phyloP scores from a whole-genome alignment of 1,140 invertebrate species.

The Drosophila bifasciata region DNA sequence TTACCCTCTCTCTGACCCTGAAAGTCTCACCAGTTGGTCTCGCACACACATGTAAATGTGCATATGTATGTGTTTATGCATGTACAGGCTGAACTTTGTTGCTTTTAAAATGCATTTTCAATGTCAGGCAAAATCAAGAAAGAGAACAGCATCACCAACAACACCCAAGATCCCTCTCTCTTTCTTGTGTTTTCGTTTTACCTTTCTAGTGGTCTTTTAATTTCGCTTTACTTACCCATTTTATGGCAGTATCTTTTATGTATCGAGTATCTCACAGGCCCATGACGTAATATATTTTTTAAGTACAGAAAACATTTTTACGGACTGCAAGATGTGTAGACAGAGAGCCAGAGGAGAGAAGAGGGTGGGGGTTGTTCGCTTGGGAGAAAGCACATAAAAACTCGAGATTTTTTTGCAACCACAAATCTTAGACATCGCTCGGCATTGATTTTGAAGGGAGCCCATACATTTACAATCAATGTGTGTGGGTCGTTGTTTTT shows the following conservation, averaged over 20 bases:
- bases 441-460: conserved; percentile 73
- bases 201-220: conserved; percentile 40
- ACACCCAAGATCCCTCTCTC: conserved; percentile 25
- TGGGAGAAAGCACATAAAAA: conserved; percentile 39
- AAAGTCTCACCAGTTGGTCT: conserved; percentile 27
- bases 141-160: conserved; percentile 27
- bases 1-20: conserved; percentile 76
- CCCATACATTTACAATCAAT: conserved; percentile 26
- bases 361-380: background rate
- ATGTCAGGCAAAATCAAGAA: conserved; percentile 61
- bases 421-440: conserved; percentile 49
- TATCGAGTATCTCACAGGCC: conserved; percentile 60
- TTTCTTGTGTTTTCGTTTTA: conserved; percentile 32
- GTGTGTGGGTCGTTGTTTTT: conserved; percentile 21
- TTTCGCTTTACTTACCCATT: conserved; percentile 48
- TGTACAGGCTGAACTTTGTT: conserved; percentile 67
- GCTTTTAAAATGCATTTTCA: conserved; percentile 62
- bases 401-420: conserved; percentile 51
- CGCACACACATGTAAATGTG: too few relatives aligned
- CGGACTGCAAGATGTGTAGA: conserved; percentile 19
- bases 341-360: background rate
- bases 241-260: conserved; percentile 45
- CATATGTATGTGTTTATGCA: background rate
- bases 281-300: conserved; percentile 67
- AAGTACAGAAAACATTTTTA: conserved; percentile 13